Conservation (phyloP, 2,888 invertebrate species). For the Protophormia terraenovae region DNA sequence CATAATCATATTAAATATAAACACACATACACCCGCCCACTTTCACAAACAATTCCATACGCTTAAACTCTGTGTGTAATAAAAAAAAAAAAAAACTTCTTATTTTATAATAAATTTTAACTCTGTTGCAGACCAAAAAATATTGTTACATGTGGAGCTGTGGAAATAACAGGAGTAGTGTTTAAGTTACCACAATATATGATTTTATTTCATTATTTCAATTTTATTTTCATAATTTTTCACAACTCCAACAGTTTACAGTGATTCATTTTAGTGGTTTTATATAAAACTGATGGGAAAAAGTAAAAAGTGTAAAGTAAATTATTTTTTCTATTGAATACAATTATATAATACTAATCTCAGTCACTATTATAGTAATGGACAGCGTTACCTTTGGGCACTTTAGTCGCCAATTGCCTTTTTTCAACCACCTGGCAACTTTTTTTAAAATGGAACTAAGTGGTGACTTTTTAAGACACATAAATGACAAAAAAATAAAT, state of each 20-base stretch:
- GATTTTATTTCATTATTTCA: slow-evolving; percentile 19
- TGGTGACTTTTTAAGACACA: too few relatives aligned
- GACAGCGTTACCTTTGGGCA: too few relatives aligned
- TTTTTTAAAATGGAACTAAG: too few relatives aligned
- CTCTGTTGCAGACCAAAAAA: not conserved
- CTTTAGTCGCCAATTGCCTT: too few relatives aligned
- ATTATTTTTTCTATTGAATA: too few relatives aligned
- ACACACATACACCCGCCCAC: not conserved
- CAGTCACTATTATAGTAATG: too few relatives aligned
- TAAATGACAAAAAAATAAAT: too few relatives aligned
- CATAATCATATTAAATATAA: not conserved
- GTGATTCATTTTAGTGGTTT: slow-evolving; percentile 26
- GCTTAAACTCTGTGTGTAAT: too few relatives aligned
- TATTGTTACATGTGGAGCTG: not conserved
- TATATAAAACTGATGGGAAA: not conserved
- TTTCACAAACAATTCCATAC: not conserved
- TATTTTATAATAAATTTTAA: not conserved
- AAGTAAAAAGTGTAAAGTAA: not conserved
- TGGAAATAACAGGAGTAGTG: not conserved
- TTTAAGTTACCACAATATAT: slow-evolving; percentile 25
- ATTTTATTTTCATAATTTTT: not conserved
- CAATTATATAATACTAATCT: too few relatives aligned
- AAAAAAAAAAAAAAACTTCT: not conserved
- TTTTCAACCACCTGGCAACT: too few relatives aligned
- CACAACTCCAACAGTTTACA: not conserved